Percentiles rank a stretch among this genome's conserved stretches.
Conservation (phyloP, 2,888 invertebrate species). For the Sesia apiformis region DNA sequence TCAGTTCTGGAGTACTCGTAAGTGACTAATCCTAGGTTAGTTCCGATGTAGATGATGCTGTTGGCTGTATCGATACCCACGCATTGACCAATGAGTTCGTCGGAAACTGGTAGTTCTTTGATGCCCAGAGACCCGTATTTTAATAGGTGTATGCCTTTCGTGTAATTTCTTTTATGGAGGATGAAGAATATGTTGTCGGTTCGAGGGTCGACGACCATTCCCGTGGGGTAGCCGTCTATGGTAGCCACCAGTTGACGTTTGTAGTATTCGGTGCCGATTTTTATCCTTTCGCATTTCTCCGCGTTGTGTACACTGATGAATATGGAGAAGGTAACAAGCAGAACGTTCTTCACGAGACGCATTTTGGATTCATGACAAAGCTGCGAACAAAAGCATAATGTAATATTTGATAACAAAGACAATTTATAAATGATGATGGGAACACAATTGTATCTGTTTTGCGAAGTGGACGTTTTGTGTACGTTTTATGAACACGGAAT, state of each 20-base stretch:
- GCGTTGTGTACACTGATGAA: slow-evolving; percentile 9
- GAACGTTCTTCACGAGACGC: slow-evolving; percentile 16
- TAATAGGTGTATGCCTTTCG: slow-evolving; percentile 54
- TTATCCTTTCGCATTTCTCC: slow-evolving; percentile 54
- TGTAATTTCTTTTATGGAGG: slow-evolving; percentile 58
- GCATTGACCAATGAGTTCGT: slow-evolving; percentile 54
- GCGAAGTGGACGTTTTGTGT: too few species aligned
- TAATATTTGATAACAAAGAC: neutral
- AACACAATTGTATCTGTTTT: too few species aligned
- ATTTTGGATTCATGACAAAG: slow-evolving; percentile 37
- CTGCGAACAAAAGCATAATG: neutral
- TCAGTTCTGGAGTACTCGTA: slow-evolving; percentile 51
- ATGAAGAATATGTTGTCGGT: slow-evolving; percentile 61
- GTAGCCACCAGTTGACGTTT: slow-evolving; percentile 55
- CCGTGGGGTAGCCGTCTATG: slow-evolving; percentile 58
- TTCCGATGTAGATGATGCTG: slow-evolving; percentile 53
- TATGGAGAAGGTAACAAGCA: slow-evolving; percentile 16
- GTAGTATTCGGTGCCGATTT: slow-evolving; percentile 53
- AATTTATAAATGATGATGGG: neutral
- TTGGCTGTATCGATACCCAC: slow-evolving; percentile 40
- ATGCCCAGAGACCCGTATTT: slow-evolving; percentile 56
- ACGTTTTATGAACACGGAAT: too few species aligned
- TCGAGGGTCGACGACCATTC: slow-evolving; percentile 47
- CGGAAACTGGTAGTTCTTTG: slow-evolving; percentile 47
- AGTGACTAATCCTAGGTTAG: slow-evolving; percentile 53